Percentiles rank a stretch among this genome's conserved stretches.
Evolutionary conservation across 2,888 invertebrate species (phyloP).

Genomic region (Drosophila anomalipes): DNA sequence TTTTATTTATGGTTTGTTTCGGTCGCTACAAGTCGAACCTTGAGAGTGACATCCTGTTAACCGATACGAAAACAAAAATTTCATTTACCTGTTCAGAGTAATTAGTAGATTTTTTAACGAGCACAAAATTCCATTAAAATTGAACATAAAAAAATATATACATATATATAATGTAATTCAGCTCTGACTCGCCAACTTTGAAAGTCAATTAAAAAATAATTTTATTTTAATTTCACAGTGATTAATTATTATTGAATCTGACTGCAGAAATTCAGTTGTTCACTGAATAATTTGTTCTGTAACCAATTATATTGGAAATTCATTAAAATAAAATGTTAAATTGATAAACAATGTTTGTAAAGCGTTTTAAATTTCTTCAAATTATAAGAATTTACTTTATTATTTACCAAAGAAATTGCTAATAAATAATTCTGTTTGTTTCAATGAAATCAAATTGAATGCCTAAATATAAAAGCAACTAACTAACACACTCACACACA

Average conservation of each 20-base stretch:
- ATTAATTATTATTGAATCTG: conserved; percentile 1
- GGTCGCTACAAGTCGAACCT: conserved; percentile 55
- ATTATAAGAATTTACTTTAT: not conserved
- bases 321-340: not conserved
- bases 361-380: not conserved
- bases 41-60: conserved; percentile 52
- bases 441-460: conserved; percentile 27
- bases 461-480: conserved; percentile 27
- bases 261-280: not conserved
- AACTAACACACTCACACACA: not conserved
- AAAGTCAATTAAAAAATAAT: not conserved
- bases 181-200: not conserved
- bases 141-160: not conserved
- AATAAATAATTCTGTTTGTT: conserved; percentile 12
- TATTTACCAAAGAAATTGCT: not conserved
- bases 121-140: not conserved
- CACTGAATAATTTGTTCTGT: not conserved
- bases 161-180: not conserved
- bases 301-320: not conserved
- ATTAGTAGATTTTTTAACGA: not conserved
- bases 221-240: not conserved
- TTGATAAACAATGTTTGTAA: not conserved
- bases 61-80: conserved; percentile 28
- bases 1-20: not conserved
- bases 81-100: conserved; percentile 2